Evolutionary conservation across 1,140 invertebrate genomes (phyloP), one percentile per base, ranked within the genome.

Genomic region (Diploscapter pachys): DNA sequence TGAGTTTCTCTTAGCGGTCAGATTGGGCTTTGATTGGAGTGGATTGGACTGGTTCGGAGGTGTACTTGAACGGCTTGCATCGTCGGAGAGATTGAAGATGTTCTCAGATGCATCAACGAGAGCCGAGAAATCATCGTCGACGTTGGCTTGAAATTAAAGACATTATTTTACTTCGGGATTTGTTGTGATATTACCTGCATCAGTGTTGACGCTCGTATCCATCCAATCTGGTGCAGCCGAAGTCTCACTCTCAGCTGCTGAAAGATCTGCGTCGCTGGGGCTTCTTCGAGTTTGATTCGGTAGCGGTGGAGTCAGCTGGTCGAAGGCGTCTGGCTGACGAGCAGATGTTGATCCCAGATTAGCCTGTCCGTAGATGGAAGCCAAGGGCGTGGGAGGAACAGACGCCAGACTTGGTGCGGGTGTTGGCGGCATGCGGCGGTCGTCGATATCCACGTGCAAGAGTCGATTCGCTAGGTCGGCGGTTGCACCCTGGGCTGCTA

Each of bases 191-290:
- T 6, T 6, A 8, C 63, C 8, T 8, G 8, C 6, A 31, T 31
- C 31, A 50, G 31, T 31, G 8, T 9, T 8, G 9, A 68, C 66
- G 51, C 5, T 11, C 52, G 53, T 55, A 55, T 68, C 66, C 66
- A 68, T 68, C 66, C 66, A 68, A 55, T 68, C 66, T 11, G 66
- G 66, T 55, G 66, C 49, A 54, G 48, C 51, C 52, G 5, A 55
- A 9, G 53, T 6, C 52, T 53, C 51, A 9, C 51, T 53, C 52
- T 5, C 66, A 8, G 50, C 48, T 11, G 52, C 56, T 55, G 31
- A 31, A 31, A 52, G 6, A 13, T 68, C 66, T 6, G 52, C 66
- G 52, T 68, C 66, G 2, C 66, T 68, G 66, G 66, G 66, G 66
- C 56, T 68, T 52, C 66, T 31, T 31, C 31, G 31, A 31, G 31